Evolutionary conservation across 2,113 vertebrate genomes (phyloP), one percentile per base, ranked within the genome.

Genomic region (Saimiri boliviensis): DNA sequence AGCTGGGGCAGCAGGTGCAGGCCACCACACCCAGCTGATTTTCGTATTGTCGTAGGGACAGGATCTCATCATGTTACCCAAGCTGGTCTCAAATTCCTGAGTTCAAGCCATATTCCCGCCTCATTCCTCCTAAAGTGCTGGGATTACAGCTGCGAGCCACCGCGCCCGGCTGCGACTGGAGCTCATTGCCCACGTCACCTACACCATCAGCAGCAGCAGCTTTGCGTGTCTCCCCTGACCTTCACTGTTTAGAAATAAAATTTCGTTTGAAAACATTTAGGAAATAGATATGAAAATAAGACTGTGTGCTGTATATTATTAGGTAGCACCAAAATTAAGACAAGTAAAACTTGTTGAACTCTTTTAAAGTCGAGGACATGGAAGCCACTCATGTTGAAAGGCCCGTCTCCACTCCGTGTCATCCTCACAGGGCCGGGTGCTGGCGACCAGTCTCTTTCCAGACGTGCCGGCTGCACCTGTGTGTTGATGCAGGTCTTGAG

Each of bases 121-220:
- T 63, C 27, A 32, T 63, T 63, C 60, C 27, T 32, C 60, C 60
- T 30, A 63, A 63, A 63, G 60, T 63, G 60, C 30, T 63, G 12
- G 60, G 60, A 30, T 63, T 63, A 14, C 27, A 63, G 60, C 27
- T 13, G 5, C 30, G 60, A 32, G 27, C 60, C 60, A 32, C 27
- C 6, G 5, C 5, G 30, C 77, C 21, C 1, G 13, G 25, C 60
- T 63, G 60, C 27, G 35, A 2, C 30, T 2, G 20, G 80, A 5
- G 20, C 2, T 21, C 35, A 14, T 13, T 4, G 3, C 1, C 14
- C 20, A 2, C 1, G 5, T 8, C 12, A 6, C 58, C 7, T 5
- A 0, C 21, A 3, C 1, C 1, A 42, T 35, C 25, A 1, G 8
- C 52, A 7, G 6, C 74, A 3, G 30, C 6, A 47, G 30, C 20